Base-by-base conservation (phyloP, 2,888 invertebrate genomes). In the Papilio elwesi region DNA sequence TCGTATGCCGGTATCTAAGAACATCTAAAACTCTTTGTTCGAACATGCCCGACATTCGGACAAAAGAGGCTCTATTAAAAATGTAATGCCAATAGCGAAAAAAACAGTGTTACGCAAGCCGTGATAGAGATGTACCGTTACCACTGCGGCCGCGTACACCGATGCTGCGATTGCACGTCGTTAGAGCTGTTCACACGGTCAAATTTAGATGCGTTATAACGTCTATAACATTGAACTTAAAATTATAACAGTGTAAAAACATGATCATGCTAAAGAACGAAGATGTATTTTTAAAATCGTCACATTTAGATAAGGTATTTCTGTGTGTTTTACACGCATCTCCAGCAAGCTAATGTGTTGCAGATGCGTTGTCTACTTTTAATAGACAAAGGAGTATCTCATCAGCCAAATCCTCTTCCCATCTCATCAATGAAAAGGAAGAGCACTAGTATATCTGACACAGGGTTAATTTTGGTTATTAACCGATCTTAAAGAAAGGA, bases 91-190 rank as follows among this genome's bases (percentile, higher is more conserved):
- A 81, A 85, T 83, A 81, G 86, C 84, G 43, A 43, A 43, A 86
- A 83, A 87, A 87, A 87, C 77, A 68, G 70, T 76, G 81, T 88
- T 88, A 84, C 87, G 85, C 85, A 88, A 89, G 79, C 78, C 77
- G 77, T 75, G 75, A 77, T 76, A 80, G 80, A 76, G 77, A 70
- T 53, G 75, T 79, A 77, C 88, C 86, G 88, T 85, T 71, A 74
- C 16, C 64, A 62, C 70, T 66, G 43, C 9, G 64, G 16, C 64
- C 70, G 57, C 67, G 68, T 67, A 69, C 68, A 75, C 70, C 76
- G 55, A 75, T 75, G 80, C 67, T 75, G 75, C 68, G 77, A 71
- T 73, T 66, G 74, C 72, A 52, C 55, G 63, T 49, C 53, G 12
- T 71, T 48, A 71, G 68, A n/a, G 38, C 59, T 52, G 67, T 71